Percentiles rank a stretch among this genome's conserved stretches.
These are phyloP conservation scores for Morpho helenor DNA, from an alignment of 2,888 invertebrate genomes.

Conservation along the genomic window DNA sequence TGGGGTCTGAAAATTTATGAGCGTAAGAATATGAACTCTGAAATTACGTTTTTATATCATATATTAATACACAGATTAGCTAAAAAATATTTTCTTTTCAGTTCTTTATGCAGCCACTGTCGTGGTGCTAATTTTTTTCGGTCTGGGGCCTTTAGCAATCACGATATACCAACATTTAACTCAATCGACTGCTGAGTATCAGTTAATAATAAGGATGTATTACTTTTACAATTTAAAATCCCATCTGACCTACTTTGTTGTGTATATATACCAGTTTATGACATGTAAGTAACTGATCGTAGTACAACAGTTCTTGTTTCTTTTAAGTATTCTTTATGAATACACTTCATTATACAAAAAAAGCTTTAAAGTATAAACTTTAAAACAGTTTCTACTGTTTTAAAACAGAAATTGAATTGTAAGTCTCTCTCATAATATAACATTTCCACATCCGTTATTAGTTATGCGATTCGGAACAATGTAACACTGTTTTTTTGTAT, in stretches of 20 bases:
- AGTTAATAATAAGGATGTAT: slow-evolving; percentile 22
- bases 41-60: too few relatives aligned
- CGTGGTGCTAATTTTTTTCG: slow-evolving; percentile 14
- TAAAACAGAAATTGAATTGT: too few relatives aligned
- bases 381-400: too few relatives aligned
- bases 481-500: too few relatives aligned
- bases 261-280: slow-evolving; percentile 14
- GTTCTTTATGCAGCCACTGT: slow-evolving; percentile 17
- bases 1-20: too few relatives aligned
- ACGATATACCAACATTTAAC: slow-evolving; percentile 19
- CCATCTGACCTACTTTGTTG: slow-evolving; percentile 20
- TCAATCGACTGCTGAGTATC: slow-evolving; percentile 12
- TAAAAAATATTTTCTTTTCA: slow-evolving; percentile 9
- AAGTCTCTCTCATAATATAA: too few relatives aligned
- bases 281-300: slow-evolving; percentile 21
- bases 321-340: too few relatives aligned
- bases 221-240: slow-evolving; percentile 19
- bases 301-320: too few relatives aligned
- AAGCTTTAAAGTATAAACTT: not conserved
- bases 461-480: too few relatives aligned
- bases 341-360: not conserved
- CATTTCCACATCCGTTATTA: too few relatives aligned
- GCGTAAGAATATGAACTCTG: too few relatives aligned
- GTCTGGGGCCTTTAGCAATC: slow-evolving; percentile 14
- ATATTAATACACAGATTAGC: too few relatives aligned